Conservation (phyloP, 2,113 vertebrate species). For the Chamaetylas fuelleborni region DNA sequence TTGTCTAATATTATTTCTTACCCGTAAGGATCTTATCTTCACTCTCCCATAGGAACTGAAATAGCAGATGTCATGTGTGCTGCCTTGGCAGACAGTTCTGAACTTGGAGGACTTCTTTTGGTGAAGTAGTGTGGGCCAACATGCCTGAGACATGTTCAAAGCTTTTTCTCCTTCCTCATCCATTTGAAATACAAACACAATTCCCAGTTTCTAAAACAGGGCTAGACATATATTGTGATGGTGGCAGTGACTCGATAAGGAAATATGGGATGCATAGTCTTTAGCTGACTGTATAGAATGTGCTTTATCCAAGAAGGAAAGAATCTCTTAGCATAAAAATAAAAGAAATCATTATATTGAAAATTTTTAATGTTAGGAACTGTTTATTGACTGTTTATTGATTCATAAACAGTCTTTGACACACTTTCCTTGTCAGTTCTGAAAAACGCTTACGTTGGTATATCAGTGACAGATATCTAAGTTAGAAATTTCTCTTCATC, state of each 20-base stretch:
- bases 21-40: constrained; percentile 51
- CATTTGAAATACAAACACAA: constrained; percentile 22
- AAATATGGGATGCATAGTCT: not conserved
- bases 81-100: constrained; percentile 54
- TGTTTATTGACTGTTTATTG: constrained; percentile 1
- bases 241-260: not conserved
- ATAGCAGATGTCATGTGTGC: constrained; percentile 50
- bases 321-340: not conserved
- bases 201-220: constrained; percentile 14
- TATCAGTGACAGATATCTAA: not conserved
- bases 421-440: not conserved
- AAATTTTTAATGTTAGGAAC: not conserved
- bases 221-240: not conserved
- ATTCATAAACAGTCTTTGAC: not conserved
- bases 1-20: constrained; percentile 14
- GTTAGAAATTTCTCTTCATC: not conserved
- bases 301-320: not conserved
- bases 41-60: constrained; percentile 44
- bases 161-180: constrained; percentile 7
- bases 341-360: not conserved
- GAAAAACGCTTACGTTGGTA: not conserved
- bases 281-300: not conserved
- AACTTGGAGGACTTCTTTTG: constrained; percentile 47
- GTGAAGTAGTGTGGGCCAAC: not conserved
- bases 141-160: constrained; percentile 36